Conservation (phyloP, 2,797 vertebrate genomes). For the Tragelaphus oryx region DNA sequence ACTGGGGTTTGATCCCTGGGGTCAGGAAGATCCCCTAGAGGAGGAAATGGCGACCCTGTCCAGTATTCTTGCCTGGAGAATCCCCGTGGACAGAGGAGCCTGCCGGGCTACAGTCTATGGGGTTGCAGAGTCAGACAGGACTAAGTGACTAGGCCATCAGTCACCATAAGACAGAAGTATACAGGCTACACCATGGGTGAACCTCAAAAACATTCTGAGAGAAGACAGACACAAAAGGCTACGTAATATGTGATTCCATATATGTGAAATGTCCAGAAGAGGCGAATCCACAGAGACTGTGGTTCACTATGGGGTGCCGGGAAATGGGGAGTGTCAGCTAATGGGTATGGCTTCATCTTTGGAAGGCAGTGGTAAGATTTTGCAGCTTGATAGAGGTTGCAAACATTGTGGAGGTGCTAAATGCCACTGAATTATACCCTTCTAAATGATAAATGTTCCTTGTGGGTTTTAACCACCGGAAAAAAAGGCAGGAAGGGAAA, state of each 20-base stretch:
- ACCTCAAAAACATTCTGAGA: neutral
- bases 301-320: neutral
- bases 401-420: neutral
- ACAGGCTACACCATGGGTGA: fast-evolving
- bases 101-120: neutral
- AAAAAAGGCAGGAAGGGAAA: neutral
- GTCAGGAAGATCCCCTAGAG: neutral
- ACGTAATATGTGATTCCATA: fast-evolving
- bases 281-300: neutral
- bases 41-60: neutral
- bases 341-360: neutral
- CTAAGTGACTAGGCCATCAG: neutral
- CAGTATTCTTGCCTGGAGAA: neutral
- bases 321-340: neutral
- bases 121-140: neutral
- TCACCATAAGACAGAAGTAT: neutral
- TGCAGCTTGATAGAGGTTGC: neutral
- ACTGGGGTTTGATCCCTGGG: neutral
- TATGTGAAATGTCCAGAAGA: neutral
- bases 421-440: neutral
- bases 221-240: neutral
- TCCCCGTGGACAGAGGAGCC: neutral
- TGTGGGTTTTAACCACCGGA: neutral
- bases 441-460: neutral
- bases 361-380: neutral